Base-by-base conservation (phyloP, 2,113 vertebrate genomes). In the Capreolus pygargus region DNA sequence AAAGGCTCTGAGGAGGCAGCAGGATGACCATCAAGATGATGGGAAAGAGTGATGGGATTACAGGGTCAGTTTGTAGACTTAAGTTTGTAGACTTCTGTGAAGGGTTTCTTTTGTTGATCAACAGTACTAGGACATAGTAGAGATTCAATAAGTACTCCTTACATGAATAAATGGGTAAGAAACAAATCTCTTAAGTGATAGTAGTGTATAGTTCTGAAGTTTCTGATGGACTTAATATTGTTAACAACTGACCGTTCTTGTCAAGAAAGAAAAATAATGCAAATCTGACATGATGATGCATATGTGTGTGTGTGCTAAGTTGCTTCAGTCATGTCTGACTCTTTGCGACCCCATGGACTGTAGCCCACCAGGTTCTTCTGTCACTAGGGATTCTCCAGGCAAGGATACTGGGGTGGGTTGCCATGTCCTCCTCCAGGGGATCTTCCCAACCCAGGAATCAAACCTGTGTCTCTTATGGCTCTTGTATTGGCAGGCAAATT, bases 151-250 rank as follows among this genome's bases (percentile, higher is more conserved):
- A 55, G n/a, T 55, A n/a, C 15, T 52, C 4, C 5, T 60, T 54
- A 89, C 54, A 23, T 86, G n/a, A 82, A 47, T 45, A 85, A 94
- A 36, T 70, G 55, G 16, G 36, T 11, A 36, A 78, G 19, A 86
- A 88, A 30, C 25, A 74, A 52, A 57, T 45, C 17, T 94, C 54
- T 45, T 45, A 45, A 94, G 9, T 84, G 50, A 57, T 83, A 92
- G 60, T 57, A 8, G 36, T 64, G 58, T 83, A 36, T 70, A 82
- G 6, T 82, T 79, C 33, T 86, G 39, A 86, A 86, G 9, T 43
- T 89, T 60, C 13, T 45, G 70, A 76, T 45, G 14, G 54, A 67
- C 4, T 47, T 30, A 60, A 60, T 6, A 27, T 58, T 89, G 33
- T 89, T 54, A 33, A 5, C 43, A 52, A 19, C 50, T 52, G 28